Base-by-base conservation (phyloP, 2,888 invertebrate genomes). In the Dione juno region DNA sequence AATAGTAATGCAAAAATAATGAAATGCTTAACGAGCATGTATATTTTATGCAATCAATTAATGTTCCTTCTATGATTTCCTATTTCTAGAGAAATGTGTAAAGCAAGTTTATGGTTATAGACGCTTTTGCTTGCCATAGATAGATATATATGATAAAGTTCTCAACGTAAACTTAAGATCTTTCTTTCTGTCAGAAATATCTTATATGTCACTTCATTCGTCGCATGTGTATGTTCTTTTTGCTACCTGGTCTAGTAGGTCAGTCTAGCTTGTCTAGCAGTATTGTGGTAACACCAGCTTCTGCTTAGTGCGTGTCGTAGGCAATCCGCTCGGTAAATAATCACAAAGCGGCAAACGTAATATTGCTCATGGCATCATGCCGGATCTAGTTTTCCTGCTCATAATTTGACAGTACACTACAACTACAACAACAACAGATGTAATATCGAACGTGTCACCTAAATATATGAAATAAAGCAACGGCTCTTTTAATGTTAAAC, bases 1-100 rank as follows among this genome's bases (percentile, higher is more conserved):
- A n/a, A n/a, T n/a, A n/a, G n/a, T n/a, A n/a, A n/a, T n/a, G n/a
- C n/a, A n/a, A n/a, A n/a, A 41, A 21, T 43, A 21, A 21, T 43
- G 41, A 59, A 59, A 59, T 43, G 21, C 59, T 59, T 59, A 28
- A 43, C 43, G 28, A 59, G n/a, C 28, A 28, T 21, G 43, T n/a
- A 43, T 28, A 59, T 59, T 28, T 59, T 43, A 59, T 43, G 57
- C 37, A 57, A 57, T 57, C 37, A 37, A 37, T 16, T 16, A 37
- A 57, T 57, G 16, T 57, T 57, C 35, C 37, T 16, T 35, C 9
- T 35, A 2, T 16, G 35, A n/a, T 54, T 57, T 11, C 16, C 37
- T 16, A 16, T 35, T n/a, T n/a, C 1, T 37, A 11, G 16, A 37
- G 14, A 9, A 35, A n/a, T 40, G 2, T 28, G 45, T 45, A 28